A percentile compares a stretch with the other conserved stretches of the same genome.
Conservation (phyloP, 2,113 vertebrate species). For the Lasiurus borealis region DNA sequence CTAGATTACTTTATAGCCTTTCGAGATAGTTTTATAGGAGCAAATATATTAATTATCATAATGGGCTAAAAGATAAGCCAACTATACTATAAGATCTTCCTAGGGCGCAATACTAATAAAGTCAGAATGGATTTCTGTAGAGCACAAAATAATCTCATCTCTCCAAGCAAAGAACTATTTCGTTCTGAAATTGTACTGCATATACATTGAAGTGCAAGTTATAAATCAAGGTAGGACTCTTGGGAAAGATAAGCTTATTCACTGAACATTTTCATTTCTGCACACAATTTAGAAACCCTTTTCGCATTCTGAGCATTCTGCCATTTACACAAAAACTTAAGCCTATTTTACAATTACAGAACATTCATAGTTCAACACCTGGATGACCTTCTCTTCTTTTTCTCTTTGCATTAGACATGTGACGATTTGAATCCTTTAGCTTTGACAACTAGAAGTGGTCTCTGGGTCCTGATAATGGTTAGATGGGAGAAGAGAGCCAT, state of each 20-base stretch:
- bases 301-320: neutral
- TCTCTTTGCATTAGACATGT: neutral
- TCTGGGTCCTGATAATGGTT: neutral
- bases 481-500: neutral
- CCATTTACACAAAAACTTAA: neutral
- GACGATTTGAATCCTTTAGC: neutral
- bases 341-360: neutral
- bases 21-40: slow-evolving; percentile 7
- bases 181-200: neutral
- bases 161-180: neutral
- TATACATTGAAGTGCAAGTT: neutral
- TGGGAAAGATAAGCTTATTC: neutral
- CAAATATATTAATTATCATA: neutral
- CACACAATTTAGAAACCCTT: neutral
- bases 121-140: neutral
- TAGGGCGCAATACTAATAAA: neutral
- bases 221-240: neutral
- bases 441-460: neutral
- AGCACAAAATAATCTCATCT: neutral
- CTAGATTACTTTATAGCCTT: neutral
- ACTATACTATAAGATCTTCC: neutral
- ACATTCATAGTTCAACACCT: neutral
- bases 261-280: neutral
- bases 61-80: neutral
- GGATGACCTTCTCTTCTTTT: neutral